A percentile compares a stretch with the other conserved stretches of the same genome.
phyloP scores from a whole-genome alignment of 2,888 invertebrate species.

The Neoaliturus tenellus region DNA sequence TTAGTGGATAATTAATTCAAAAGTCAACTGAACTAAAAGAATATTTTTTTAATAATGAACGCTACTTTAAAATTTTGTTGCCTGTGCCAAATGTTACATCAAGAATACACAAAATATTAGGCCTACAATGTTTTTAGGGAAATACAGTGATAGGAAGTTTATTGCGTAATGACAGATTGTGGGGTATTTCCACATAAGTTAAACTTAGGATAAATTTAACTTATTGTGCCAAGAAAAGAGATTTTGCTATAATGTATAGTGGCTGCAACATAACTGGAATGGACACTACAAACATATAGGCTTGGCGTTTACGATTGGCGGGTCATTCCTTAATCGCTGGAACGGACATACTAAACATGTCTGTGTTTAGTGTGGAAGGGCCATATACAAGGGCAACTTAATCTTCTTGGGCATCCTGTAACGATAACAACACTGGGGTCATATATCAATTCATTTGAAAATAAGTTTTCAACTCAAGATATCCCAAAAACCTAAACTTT shows the following conservation, averaged over 20 bases:
- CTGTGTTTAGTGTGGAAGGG: constrained; percentile 35
- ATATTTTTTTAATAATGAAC: not conserved
- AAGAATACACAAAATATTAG: not conserved
- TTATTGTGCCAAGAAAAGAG: constrained; percentile 21
- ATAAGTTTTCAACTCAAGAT: constrained; percentile 68
- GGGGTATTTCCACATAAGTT: not conserved
- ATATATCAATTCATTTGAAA: constrained; percentile 68
- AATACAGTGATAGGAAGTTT: not conserved
- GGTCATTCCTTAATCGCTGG: constrained; percentile 12
- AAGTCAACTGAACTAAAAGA: not conserved
- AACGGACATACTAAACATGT: constrained; percentile 31
- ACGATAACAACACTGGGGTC: constrained; percentile 49
- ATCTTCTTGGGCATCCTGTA: constrained; percentile 44
- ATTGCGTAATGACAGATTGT: not conserved
- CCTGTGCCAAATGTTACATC: not conserved
- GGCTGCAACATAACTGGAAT: constrained; percentile 1
- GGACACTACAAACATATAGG: constrained; percentile 30
- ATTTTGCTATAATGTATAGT: constrained; percentile 9
- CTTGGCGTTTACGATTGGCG: constrained; percentile 15
- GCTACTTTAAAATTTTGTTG: too few relatives aligned
- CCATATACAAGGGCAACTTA: constrained; percentile 36
- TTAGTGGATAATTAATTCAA: not conserved
- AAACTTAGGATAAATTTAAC: constrained; percentile 1
- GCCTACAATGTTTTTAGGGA: not conserved
- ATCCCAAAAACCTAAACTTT: not conserved